A percentile compares a stretch with the other conserved stretches of the same genome.
phyloP scores from a whole-genome alignment of 2,797 vertebrate species.

The Sylvilagus floridanus region DNA sequence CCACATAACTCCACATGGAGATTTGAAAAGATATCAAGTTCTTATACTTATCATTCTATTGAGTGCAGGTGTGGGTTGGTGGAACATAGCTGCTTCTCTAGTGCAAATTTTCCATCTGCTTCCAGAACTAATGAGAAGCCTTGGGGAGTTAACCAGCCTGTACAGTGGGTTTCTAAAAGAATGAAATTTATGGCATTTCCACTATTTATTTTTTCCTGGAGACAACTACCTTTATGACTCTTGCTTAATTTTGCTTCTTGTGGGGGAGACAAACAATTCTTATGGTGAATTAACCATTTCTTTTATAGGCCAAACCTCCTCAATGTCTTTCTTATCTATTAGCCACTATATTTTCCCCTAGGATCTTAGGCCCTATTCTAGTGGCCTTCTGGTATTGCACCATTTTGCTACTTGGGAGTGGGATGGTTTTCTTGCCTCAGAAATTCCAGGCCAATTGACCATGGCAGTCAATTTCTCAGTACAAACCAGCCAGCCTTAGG shows the following conservation, averaged over 20 bases:
- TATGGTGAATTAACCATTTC: not conserved
- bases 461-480: not conserved
- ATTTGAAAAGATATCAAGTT: not conserved
- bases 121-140: not conserved
- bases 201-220: not conserved
- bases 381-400: not conserved
- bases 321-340: not conserved
- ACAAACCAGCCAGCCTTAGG: not conserved
- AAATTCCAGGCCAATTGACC: not conserved
- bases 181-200: not conserved
- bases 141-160: not conserved
- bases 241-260: not conserved
- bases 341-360: not conserved
- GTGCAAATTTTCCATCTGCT: not conserved
- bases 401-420: not conserved
- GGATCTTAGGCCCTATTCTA: not conserved
- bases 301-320: not conserved
- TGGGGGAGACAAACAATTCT: not conserved
- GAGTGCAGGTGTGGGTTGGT: no score
- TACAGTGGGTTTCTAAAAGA: not conserved
- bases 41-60: not conserved
- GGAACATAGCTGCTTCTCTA: not conserved
- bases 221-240: not conserved
- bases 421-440: not conserved
- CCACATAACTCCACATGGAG: not conserved